Base-by-base conservation (phyloP, 2,888 invertebrate species). In the Pharmacophagus antenor region DNA sequence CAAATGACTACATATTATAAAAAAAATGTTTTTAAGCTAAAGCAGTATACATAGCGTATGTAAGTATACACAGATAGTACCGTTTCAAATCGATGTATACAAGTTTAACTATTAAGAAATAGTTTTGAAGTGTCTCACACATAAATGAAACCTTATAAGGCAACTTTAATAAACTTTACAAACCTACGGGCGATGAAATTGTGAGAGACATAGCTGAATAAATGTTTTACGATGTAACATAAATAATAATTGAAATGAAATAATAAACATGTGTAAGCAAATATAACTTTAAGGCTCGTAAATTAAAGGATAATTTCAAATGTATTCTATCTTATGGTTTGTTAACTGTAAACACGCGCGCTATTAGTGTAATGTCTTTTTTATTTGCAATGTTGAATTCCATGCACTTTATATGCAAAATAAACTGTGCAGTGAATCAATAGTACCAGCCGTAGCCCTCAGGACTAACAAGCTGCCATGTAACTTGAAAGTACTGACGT, bases 391-490 rank as follows among this genome's bases (percentile, higher is more conserved):
- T 42, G 54, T 23, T 15, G 50, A 25, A 54, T 47, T 41, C 46
- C 54, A 47, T 25, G 51, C 27, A 41, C n/a, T 54, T 46, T 50
- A 58, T 55, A 51, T 61, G 61, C 58, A 50, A 58, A 52, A 42
- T 42, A 27, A 22, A 48, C 23, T 52, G 49, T 49, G 10, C 27
- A 22, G 23, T 54, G 52, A 53, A 53, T 59, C 53, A 47, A 59
- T 55, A 49, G 56, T 49, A 37, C 63, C 60, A 64, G 67, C 65
- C 63, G 58, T 56, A 67, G 66, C 61, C 62, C 64, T 65, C 54
- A 23, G 65, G 66, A 65, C 67, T 69, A 66, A 65, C 68, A 67
- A 62, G 63, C 61, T 67, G 70, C 69, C 70, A 66, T 70, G 68
- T 71, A 67, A 66, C 65, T 62, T 62, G 63, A 64, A 51, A 58